phyloP scores from a whole-genome alignment of 2,888 invertebrate species.

The Cecidostiba fungosa region DNA sequence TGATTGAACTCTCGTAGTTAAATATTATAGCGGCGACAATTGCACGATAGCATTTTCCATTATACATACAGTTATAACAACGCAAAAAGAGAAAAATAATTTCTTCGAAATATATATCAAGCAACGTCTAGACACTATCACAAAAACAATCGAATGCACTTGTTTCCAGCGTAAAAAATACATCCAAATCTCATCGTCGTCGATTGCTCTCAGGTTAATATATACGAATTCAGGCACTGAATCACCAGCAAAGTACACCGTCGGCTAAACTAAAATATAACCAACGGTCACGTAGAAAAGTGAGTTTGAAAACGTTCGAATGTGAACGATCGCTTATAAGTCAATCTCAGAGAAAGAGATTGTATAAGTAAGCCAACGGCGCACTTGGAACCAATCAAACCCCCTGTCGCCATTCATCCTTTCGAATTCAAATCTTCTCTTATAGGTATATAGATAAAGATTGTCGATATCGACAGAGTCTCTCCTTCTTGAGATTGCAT shows the following conservation, averaged over 20 bases:
- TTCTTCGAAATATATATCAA: slow-evolving; percentile 32
- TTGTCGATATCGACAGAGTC: not conserved
- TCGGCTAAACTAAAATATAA: not conserved
- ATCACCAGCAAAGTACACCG: not conserved
- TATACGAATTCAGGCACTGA: slow-evolving; percentile 30
- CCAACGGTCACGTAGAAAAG: not conserved
- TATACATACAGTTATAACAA: not conserved
- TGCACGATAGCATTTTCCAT: not conserved
- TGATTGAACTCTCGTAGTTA: slow-evolving; percentile 34
- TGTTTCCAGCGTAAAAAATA: not conserved
- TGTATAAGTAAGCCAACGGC: not conserved
- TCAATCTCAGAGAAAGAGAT: no score
- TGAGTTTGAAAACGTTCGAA: not conserved
- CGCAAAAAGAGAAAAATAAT: not conserved
- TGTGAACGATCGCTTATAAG: not conserved
- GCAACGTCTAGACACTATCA: not conserved
- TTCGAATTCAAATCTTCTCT: not conserved
- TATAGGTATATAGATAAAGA: not conserved
- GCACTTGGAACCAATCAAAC: slow-evolving; percentile 13
- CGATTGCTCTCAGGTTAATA: not conserved
- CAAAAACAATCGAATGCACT: not conserved
- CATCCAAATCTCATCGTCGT: not conserved
- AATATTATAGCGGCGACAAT: not conserved
- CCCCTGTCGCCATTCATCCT: not conserved
- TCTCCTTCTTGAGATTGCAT: no score